These are phyloP conservation scores for Mobula birostris DNA, from an alignment of 2,113 vertebrate genomes.

Conservation along the genomic window DNA sequence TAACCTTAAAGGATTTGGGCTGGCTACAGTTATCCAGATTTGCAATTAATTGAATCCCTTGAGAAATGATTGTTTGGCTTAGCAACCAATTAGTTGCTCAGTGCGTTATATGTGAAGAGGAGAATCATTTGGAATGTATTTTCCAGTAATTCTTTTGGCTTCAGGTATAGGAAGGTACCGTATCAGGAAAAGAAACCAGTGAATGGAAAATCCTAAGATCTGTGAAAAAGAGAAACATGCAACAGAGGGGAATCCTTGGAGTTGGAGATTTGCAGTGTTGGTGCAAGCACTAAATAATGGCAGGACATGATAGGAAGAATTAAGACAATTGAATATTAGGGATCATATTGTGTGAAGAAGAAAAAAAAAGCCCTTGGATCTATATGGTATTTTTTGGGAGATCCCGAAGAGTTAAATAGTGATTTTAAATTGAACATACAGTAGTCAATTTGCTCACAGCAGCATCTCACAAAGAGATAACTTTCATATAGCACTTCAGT, in stretches of 20 bases:
- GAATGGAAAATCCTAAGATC: background rate
- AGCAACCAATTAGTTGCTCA: background rate
- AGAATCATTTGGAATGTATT: background rate
- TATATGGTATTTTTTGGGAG: too few relatives aligned
- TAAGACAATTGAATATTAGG: background rate
- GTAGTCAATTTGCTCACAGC: too few relatives aligned
- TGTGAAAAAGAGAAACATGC: background rate
- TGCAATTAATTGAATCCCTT: slow-evolving; percentile 10
- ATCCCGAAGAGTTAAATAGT: too few relatives aligned
- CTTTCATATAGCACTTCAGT: too few relatives aligned
- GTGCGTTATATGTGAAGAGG: background rate
- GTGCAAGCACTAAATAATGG: background rate
- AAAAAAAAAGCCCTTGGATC: too few relatives aligned
- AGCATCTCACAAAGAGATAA: too few relatives aligned
- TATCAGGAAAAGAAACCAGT: background rate
- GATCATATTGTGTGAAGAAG: background rate
- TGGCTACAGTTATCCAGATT: background rate
- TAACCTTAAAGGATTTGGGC: background rate
- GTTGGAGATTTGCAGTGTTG: background rate
- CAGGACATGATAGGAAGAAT: background rate
- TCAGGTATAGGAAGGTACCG: background rate
- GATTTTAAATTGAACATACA: too few relatives aligned
- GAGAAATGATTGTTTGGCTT: background rate
- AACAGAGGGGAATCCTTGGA: background rate
- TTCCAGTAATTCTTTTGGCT: background rate